These are phyloP conservation scores for Psittacula echo DNA, from an alignment of 2,797 vertebrate genomes.

Conservation along the genomic window DNA sequence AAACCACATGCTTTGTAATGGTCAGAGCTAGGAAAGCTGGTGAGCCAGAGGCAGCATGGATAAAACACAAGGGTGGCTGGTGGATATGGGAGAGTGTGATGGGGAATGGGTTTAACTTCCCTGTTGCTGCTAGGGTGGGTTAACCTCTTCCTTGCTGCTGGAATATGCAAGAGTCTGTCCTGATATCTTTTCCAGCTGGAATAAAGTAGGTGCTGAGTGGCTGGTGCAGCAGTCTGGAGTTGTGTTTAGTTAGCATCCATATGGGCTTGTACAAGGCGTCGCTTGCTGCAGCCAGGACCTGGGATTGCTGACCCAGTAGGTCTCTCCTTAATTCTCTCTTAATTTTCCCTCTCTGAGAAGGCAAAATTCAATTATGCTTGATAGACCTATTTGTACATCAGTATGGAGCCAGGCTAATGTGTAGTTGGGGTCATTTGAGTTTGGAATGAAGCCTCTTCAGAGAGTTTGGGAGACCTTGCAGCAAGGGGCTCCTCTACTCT, in stretches of 20 bases:
- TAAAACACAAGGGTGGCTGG: neutral
- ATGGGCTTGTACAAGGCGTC: neutral
- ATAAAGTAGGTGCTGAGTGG: neutral
- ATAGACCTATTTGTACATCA: neutral
- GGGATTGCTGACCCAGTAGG: neutral
- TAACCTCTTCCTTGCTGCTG: neutral
- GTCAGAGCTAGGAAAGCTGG: neutral
- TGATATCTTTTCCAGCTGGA: neutral
- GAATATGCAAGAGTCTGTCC: neutral
- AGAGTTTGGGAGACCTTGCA: neutral
- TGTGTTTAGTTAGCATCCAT: neutral
- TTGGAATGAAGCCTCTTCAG: neutral
- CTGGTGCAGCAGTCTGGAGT: neutral
- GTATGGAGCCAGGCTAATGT: neutral
- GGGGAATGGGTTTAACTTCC: neutral
- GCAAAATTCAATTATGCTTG: neutral
- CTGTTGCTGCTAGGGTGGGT: neutral
- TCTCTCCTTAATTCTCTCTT: neutral
- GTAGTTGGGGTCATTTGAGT: fast-evolving
- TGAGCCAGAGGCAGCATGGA: neutral
- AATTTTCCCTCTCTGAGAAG: neutral
- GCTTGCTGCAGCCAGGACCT: neutral
- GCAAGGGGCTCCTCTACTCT: neutral
- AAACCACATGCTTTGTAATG: neutral
- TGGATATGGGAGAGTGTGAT: neutral